Conservation (phyloP, 2,113 vertebrate species). For the Mobula hypostoma region DNA sequence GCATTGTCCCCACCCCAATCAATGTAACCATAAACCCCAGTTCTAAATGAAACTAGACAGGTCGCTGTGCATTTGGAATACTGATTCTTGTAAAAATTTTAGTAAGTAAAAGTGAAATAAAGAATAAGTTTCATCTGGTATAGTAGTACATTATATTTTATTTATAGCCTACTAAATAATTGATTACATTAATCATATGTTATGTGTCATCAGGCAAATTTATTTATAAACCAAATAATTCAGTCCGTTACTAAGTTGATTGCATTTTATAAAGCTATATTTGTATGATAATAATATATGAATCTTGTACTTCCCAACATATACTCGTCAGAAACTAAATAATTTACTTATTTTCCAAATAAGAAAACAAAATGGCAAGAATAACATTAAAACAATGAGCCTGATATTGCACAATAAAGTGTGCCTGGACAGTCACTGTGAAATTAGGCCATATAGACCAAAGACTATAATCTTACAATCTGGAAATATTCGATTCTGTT, state of each 20-base stretch:
- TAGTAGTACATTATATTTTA: slow-evolving; percentile 11
- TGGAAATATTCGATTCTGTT: too few species aligned
- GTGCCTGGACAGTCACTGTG: not conserved
- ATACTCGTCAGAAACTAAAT: not conserved
- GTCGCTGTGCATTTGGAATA: not conserved
- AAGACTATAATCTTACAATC: not conserved
- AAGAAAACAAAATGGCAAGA: not conserved
- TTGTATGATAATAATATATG: not conserved
- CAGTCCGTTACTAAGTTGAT: slow-evolving; percentile 15
- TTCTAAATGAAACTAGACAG: not conserved
- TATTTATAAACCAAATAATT: not conserved
- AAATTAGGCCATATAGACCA: not conserved
- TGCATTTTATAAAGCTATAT: not conserved
- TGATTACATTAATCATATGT: not conserved
- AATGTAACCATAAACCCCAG: not conserved
- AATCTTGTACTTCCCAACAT: not conserved
- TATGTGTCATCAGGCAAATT: not conserved
- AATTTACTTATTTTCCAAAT: not conserved
- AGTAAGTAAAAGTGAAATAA: not conserved
- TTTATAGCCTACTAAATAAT: not conserved
- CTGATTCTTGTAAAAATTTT: not conserved
- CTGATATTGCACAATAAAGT: not conserved
- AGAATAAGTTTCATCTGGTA: not conserved
- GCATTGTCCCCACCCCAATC: not conserved
- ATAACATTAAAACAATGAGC: not conserved